Conservation (phyloP, 2,888 invertebrate genomes). For the Beris morrisii region DNA sequence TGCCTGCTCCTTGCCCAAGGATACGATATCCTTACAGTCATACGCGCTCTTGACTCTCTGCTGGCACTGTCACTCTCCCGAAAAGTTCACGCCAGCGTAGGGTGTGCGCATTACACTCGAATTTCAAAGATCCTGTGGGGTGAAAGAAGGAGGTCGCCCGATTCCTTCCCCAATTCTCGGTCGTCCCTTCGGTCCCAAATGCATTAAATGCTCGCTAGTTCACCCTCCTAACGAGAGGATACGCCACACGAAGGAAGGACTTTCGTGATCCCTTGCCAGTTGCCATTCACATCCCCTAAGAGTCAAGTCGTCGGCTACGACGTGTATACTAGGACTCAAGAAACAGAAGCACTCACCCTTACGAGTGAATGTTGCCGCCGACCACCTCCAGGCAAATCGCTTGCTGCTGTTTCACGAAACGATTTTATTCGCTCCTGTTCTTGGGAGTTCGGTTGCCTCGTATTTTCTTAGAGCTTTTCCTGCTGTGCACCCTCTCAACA, state of each 20-base stretch:
- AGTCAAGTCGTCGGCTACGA: constrained; percentile 21
- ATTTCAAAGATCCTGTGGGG: constrained; percentile 12
- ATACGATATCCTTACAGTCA: not conserved
- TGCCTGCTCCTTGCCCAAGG: constrained; percentile 16
- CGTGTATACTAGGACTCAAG: not conserved
- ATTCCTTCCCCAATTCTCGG: constrained; percentile 20
- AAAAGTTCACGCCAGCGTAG: not conserved
- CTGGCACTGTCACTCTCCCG: not conserved
- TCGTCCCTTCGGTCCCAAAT: constrained; percentile 18
- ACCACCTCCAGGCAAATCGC: not conserved
- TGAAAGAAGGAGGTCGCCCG: constrained; percentile 7
- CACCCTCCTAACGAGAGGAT: constrained; percentile 16
- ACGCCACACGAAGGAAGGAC: constrained; percentile 4
- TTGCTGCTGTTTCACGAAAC: constrained; percentile 15
- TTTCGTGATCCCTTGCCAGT: constrained; percentile 25
- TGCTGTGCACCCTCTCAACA: constrained; percentile 32
- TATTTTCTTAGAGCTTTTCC: constrained; percentile 22
- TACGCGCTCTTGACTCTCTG: constrained; percentile 5
- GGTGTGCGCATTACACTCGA: constrained; percentile 4
- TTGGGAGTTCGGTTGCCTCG: constrained; percentile 25
- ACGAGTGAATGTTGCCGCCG: not conserved
- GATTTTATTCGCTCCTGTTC: constrained; percentile 24
- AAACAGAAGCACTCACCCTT: constrained; percentile 5
- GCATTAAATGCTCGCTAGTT: constrained; percentile 7
- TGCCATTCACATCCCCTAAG: constrained; percentile 28